These are phyloP conservation scores for Kryptolebias marmoratus DNA, from an alignment of 2,113 vertebrate species.

Conservation along the genomic window DNA sequence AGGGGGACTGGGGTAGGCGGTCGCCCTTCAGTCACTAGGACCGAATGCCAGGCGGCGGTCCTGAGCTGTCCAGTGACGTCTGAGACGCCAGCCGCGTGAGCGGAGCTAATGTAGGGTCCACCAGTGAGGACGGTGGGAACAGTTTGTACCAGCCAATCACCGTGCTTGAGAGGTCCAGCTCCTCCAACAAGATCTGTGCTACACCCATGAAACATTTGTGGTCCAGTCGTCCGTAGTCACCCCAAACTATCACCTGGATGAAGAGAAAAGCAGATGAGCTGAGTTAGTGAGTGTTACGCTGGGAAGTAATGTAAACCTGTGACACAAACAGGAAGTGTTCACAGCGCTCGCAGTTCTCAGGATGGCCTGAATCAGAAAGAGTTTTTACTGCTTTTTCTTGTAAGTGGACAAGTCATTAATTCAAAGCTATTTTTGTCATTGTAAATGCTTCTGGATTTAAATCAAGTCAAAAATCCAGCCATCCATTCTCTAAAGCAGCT, in stretches of 20 bases:
- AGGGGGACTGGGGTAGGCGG: constrained; percentile 30
- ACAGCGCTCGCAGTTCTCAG: too few species aligned
- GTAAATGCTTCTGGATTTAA: too few species aligned
- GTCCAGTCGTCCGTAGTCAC: constrained; percentile 98
- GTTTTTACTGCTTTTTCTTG: too few species aligned
- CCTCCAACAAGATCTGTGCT: constrained; percentile 98
- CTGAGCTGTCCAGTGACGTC: constrained; percentile 97
- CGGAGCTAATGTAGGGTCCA: constrained; percentile 97
- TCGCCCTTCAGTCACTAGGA: constrained; percentile 86
- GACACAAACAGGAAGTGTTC: too few species aligned
- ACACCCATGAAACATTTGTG: constrained; percentile 99
- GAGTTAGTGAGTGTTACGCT: too few species aligned
- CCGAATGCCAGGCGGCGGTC: constrained; percentile 91
- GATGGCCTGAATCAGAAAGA: too few species aligned
- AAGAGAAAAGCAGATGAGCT: neutral
- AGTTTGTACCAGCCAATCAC: constrained; percentile 99
- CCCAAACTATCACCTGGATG: constrained; percentile 96
- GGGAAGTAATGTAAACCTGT: too few species aligned
- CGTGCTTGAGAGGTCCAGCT: constrained; percentile 97
- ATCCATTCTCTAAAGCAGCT: too few species aligned
- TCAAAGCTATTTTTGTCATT: too few species aligned
- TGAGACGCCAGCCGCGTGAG: constrained; percentile 97
- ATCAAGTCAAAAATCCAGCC: too few species aligned
- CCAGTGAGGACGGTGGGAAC: constrained; percentile 96
- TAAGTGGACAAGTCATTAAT: too few species aligned